Conservation (phyloP, 2,888 invertebrate species). For the Lasioglossum figueresi region DNA sequence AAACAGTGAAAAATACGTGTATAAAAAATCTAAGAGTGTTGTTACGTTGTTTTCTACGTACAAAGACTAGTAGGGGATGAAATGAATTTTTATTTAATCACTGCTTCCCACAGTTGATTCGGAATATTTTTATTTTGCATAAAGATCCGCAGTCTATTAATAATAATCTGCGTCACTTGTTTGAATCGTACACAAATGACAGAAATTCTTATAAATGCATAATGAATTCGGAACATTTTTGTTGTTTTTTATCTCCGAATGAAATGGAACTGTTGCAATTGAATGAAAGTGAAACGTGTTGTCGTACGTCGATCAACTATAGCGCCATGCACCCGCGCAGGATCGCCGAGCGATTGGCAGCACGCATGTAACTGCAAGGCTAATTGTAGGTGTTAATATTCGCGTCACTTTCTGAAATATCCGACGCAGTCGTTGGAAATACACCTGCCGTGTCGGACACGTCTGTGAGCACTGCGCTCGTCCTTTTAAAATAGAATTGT, state of each 20-base stretch:
- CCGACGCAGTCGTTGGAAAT: conserved; percentile 73
- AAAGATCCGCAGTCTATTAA: neutral
- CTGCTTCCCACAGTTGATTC: too few species aligned
- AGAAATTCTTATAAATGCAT: too few species aligned
- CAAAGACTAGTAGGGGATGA: too few species aligned
- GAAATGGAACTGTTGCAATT: neutral
- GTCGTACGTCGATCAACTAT: neutral
- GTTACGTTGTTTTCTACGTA: too few species aligned
- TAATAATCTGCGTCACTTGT: neutral
- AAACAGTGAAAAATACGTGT: too few species aligned
- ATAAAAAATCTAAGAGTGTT: too few species aligned
- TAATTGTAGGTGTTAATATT: conserved; percentile 73
- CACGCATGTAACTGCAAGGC: conserved; percentile 54
- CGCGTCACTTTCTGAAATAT: conserved; percentile 77
- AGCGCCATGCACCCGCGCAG: conserved; percentile 19
- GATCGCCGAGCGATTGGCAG: conserved; percentile 16
- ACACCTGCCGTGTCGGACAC: conserved; percentile 66
- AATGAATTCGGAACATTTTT: neutral
- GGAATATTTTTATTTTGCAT: too few species aligned
- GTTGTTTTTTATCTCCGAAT: neutral
- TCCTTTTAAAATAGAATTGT: conserved; percentile 80
- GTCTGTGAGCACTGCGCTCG: conserved; percentile 71
- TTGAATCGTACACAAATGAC: too few species aligned
- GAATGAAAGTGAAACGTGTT: neutral
- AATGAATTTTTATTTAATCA: too few species aligned